A percentile compares a stretch with the other conserved stretches of the same genome.
Evolutionary conservation across 1,140 invertebrate genomes (phyloP).

Genomic region (Marisa cornuarietis): DNA sequence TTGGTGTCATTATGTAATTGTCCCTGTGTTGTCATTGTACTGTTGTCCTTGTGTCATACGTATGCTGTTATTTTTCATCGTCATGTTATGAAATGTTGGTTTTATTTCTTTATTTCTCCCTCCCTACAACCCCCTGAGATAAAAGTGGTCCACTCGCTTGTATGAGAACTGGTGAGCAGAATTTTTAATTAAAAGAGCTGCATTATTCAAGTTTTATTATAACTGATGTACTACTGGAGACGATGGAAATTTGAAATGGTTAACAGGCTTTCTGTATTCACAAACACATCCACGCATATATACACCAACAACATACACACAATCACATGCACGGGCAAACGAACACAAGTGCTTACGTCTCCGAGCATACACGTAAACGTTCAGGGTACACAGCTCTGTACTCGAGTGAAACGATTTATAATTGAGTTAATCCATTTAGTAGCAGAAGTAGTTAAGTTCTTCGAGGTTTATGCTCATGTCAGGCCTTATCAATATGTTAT

Average conservation of each 20-base stretch:
- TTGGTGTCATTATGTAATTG: not conserved
- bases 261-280: not conserved
- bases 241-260: too few species aligned
- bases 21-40: not conserved
- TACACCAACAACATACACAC: not conserved
- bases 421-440: not conserved
- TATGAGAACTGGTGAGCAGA: not conserved
- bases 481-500: not conserved
- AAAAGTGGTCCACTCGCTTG: not conserved
- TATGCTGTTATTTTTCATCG: not conserved
- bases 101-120: not conserved
- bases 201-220: not conserved
- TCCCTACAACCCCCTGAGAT: not conserved
- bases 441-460: not conserved
- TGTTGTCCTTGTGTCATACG: not conserved
- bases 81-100: not conserved
- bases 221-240: not conserved
- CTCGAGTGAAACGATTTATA: not conserved
- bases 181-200: not conserved
- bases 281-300: constrained; percentile 1
- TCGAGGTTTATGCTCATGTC: not conserved
- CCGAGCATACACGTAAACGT: not conserved
- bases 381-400: too few species aligned
- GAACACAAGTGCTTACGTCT: not conserved
- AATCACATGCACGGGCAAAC: not conserved